A percentile compares a stretch with the other conserved stretches of the same genome.
Evolutionary conservation across 2,888 invertebrate species (phyloP).

Genomic region (Baccha elongata): DNA sequence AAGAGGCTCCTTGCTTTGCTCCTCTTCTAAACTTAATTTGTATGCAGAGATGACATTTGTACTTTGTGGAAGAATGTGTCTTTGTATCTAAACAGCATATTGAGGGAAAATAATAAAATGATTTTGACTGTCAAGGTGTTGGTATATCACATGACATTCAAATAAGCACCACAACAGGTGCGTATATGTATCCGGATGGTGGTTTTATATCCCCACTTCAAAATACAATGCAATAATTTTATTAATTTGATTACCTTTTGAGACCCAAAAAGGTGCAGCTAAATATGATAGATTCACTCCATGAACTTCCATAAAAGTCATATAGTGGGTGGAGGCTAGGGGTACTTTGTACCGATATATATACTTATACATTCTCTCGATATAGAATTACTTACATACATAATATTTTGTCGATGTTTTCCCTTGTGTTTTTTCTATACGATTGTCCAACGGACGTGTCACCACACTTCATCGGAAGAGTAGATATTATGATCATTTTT

Average conservation of each 20-base stretch:
- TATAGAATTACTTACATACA: constrained; percentile 44
- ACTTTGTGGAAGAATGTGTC: constrained; percentile 56
- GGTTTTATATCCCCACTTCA: constrained; percentile 57
- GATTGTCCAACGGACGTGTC: constrained; percentile 28
- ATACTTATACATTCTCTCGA: background rate
- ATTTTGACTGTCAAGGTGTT: constrained; percentile 40
- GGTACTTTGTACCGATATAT: background rate
- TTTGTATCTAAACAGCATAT: constrained; percentile 20
- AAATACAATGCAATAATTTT: constrained; percentile 66
- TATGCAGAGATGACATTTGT: constrained; percentile 71
- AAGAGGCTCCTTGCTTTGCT: constrained; percentile 45
- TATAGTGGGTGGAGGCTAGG: constrained; percentile 6
- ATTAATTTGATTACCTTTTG: constrained; percentile 68
- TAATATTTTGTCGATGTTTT: constrained; percentile 3
- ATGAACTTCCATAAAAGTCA: constrained; percentile 49
- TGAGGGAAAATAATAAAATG: constrained; percentile 45
- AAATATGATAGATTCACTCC: constrained; percentile 58
- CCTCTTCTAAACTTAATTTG: constrained; percentile 62
- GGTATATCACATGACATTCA: constrained; percentile 68
- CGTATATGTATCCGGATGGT: constrained; percentile 68
- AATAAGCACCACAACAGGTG: constrained; percentile 33
- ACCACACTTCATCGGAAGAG: constrained; percentile 62
- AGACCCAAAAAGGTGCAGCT: constrained; percentile 70
- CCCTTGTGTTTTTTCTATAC: constrained; percentile 26
- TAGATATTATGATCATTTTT: constrained; percentile 64